Percentiles rank a stretch among this genome's conserved stretches.
Conservation (phyloP, 2,113 vertebrate genomes). For the Cyprinodon brontotheroides region DNA sequence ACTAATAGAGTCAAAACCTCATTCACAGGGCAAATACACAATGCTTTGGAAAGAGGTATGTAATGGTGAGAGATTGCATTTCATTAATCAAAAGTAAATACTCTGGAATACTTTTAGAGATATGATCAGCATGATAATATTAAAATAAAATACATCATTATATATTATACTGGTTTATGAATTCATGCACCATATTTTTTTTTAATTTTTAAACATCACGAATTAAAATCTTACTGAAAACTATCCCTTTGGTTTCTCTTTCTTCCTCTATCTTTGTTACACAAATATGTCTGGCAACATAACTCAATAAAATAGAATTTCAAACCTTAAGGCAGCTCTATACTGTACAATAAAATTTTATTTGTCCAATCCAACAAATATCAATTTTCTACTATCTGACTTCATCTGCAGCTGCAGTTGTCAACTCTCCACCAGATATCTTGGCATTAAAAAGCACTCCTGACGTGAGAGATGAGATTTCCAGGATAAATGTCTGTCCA, state of each 20-base stretch:
- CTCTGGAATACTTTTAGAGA: conserved; percentile 7
- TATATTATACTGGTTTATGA: conserved; percentile 33
- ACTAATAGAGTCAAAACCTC: too few species aligned
- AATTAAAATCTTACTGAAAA: conserved; percentile 48
- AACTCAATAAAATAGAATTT: conserved; percentile 46
- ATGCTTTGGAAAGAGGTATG: too few species aligned
- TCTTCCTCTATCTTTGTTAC: conserved; percentile 1
- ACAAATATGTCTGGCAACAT: conserved; percentile 45
- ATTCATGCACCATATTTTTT: conserved; percentile 36
- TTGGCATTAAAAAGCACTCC: conserved; percentile 70
- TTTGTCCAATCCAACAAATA: conserved; percentile 53
- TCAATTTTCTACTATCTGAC: conserved; percentile 62
- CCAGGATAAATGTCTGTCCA: conserved; percentile 78
- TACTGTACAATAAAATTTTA: conserved; percentile 63
- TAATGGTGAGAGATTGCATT: background rate
- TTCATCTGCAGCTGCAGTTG: conserved; percentile 76
- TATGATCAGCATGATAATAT: conserved; percentile 5
- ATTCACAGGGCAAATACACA: background rate
- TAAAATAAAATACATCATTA: too few species aligned
- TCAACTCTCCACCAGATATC: conserved; percentile 77
- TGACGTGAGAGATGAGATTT: conserved; percentile 65
- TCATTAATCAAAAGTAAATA: background rate
- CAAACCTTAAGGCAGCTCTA: conserved; percentile 56
- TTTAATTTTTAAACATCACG: conserved; percentile 58
- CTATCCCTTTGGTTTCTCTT: conserved; percentile 50